Evolutionary conservation across 2,113 vertebrate genomes (phyloP).

Genomic region (Hiodon tergisus): DNA sequence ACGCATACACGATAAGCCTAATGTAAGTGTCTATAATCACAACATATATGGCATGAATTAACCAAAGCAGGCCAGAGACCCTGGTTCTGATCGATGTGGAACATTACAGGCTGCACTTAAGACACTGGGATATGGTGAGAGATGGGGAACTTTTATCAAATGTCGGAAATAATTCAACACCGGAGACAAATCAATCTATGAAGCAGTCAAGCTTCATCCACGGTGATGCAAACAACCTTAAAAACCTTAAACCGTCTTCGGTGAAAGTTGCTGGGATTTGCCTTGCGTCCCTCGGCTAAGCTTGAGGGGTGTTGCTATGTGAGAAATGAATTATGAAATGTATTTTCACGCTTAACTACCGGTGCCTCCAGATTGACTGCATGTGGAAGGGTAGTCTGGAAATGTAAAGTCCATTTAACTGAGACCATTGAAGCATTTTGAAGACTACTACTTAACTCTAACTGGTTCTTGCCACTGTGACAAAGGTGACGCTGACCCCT

Average conservation of each 20-base stretch:
- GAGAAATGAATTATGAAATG: conserved; percentile 17
- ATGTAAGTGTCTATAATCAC: too few species aligned
- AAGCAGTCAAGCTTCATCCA: conserved; percentile 30
- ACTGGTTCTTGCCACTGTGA: not conserved
- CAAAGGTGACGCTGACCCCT: not conserved
- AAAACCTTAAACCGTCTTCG: conserved; percentile 27
- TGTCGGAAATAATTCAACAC: conserved; percentile 30
- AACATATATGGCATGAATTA: conserved; percentile 16
- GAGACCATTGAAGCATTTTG: not conserved
- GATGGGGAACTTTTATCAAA: conserved; percentile 42
- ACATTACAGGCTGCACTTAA: conserved; percentile 18
- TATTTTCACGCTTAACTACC: not conserved
- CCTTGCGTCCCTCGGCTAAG: too few species aligned
- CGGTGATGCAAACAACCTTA: conserved; percentile 39
- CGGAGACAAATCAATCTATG: not conserved
- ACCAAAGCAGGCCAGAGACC: not conserved
- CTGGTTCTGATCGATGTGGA: not conserved
- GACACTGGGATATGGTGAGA: conserved; percentile 33
- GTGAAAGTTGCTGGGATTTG: not conserved
- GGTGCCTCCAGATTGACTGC: not conserved
- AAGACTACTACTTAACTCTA: not conserved
- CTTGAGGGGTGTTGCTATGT: not conserved
- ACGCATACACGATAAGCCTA: too few species aligned
- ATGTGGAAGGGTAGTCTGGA: not conserved
- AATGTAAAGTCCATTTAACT: not conserved